Percentiles rank a stretch among this genome's conserved stretches.
These are phyloP conservation scores for Spatulosminthurus flaviceps DNA, from an alignment of 2,888 invertebrate species.

Conservation along the genomic window DNA sequence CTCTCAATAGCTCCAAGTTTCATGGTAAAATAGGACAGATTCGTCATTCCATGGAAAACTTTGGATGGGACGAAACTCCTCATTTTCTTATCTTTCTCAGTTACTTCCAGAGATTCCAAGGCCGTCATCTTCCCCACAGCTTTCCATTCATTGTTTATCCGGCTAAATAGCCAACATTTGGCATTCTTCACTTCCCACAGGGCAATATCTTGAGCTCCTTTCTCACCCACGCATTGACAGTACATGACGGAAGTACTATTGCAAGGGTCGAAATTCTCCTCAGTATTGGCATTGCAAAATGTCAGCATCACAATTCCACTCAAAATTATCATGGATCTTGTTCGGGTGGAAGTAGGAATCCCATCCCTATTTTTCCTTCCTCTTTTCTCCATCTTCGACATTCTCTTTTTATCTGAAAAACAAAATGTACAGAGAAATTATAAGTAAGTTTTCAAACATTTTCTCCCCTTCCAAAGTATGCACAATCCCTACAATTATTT, in stretches of 20 bases:
- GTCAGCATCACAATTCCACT: not conserved
- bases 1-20: conserved; percentile 65
- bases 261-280: conserved; percentile 37
- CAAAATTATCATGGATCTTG: not conserved
- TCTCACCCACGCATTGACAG: conserved; percentile 75
- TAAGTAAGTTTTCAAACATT: too few species aligned
- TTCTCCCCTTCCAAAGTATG: too few species aligned
- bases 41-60: conserved; percentile 54
- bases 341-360: too few species aligned
- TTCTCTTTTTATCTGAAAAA: too few species aligned
- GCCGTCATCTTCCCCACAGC: conserved; percentile 23
- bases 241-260: conserved; percentile 34
- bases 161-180: conserved; percentile 80
- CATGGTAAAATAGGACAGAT: conserved; percentile 51
- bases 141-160: conserved; percentile 62
- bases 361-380: too few species aligned
- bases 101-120: conserved; percentile 44
- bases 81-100: conserved; percentile 48
- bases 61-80: conserved; percentile 49
- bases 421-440: too few species aligned
- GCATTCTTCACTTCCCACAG: conserved; percentile 78
- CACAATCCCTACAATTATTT: too few species aligned
- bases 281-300: not conserved
- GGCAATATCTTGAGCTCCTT: too few species aligned
- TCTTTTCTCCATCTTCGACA: too few species aligned